Evolutionary conservation across 2,113 vertebrate genomes (phyloP).

Genomic region (Notarius quadriscutis): DNA sequence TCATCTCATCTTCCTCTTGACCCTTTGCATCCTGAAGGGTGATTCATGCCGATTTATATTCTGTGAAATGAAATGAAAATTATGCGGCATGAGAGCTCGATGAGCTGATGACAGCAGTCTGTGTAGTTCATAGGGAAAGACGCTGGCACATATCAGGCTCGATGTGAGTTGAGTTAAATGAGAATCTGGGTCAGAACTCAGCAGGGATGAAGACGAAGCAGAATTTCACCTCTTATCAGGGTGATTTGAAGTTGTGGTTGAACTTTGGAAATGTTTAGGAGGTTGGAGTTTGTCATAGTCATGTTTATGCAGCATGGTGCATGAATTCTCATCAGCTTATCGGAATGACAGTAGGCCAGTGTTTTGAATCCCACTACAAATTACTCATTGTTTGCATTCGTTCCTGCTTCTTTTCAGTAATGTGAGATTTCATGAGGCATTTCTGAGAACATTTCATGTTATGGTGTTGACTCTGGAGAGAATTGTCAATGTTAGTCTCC

Average conservation of each 20-base stretch:
- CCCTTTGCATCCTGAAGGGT: slow-evolving; percentile 32
- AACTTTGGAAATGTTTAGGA: slow-evolving; percentile 16
- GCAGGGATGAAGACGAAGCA: slow-evolving; percentile 14
- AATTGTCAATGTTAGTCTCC: not conserved
- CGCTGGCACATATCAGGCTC: slow-evolving; percentile 18
- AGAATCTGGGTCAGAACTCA: slow-evolving; percentile 63
- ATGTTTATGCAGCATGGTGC: not conserved
- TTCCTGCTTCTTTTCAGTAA: not conserved
- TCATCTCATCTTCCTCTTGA: slow-evolving; percentile 20
- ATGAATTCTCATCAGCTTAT: not conserved
- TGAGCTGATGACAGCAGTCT: not conserved
- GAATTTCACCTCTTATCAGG: slow-evolving; percentile 38
- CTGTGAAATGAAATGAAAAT: slow-evolving; percentile 41
- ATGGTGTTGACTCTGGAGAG: not conserved
- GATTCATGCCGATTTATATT: slow-evolving; percentile 36
- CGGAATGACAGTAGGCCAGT: not conserved
- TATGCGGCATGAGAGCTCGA: slow-evolving; percentile 6
- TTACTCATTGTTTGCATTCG: not conserved
- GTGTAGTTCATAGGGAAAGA: slow-evolving; percentile 24
- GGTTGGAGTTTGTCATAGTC: slow-evolving; percentile 11
- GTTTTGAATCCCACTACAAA: not conserved
- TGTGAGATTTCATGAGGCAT: not conserved
- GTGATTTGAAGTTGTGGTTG: slow-evolving; percentile 14
- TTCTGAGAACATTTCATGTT: not conserved
- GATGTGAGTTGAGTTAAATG: slow-evolving; percentile 29